phyloP scores from a whole-genome alignment of 2,888 invertebrate genomes.

The Prosapia bicincta region DNA sequence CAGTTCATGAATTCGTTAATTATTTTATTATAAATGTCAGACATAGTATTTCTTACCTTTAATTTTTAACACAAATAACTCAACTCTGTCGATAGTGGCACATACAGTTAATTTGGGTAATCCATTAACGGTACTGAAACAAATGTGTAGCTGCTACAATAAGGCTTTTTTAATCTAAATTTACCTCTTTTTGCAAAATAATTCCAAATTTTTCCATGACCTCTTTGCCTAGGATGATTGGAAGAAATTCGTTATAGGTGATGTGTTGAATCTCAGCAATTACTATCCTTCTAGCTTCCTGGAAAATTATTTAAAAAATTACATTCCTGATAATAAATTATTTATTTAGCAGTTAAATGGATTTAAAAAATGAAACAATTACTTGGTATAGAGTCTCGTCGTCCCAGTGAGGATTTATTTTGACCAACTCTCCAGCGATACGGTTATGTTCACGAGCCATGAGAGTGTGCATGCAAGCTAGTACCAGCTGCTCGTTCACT shows the following conservation, averaged over 20 bases:
- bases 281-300: conserved; percentile 77
- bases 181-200: conserved; percentile 68
- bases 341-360: too few relatives aligned
- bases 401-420: conserved; percentile 89
- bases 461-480: conserved; percentile 88
- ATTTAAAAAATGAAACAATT: conserved; percentile 17
- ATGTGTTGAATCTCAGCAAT: conserved; percentile 87
- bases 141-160: too few relatives aligned
- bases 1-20: too few relatives aligned
- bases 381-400: conserved; percentile 86
- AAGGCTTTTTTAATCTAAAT: too few relatives aligned
- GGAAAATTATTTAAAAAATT: conserved; percentile 28
- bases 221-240: conserved; percentile 83
- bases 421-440: conserved; percentile 68
- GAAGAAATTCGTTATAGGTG: conserved; percentile 86
- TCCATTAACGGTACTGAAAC: too few relatives aligned
- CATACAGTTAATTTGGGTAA: too few relatives aligned
- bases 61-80: too few relatives aligned
- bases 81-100: too few relatives aligned
- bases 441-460: conserved; percentile 91
- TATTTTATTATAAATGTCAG: too few relatives aligned
- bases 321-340: too few relatives aligned
- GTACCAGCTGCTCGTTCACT: conserved; percentile 85
- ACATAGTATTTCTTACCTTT: too few relatives aligned
- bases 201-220: conserved; percentile 90